phyloP scores from a whole-genome alignment of 2,888 invertebrate genomes.

The Catocala sponsa region DNA sequence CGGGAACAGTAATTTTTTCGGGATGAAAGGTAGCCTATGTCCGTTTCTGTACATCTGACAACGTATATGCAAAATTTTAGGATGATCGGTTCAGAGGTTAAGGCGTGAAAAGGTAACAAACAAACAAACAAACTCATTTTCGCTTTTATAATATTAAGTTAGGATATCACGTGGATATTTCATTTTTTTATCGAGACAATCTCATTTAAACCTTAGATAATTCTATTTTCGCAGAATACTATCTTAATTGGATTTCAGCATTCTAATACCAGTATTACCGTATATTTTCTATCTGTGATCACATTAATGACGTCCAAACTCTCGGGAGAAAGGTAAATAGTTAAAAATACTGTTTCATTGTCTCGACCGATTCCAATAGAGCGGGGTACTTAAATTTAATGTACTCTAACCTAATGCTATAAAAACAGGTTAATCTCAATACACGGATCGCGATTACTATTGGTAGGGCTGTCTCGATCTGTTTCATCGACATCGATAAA shows the following conservation, averaged over 20 bases:
- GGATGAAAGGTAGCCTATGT: too few relatives aligned
- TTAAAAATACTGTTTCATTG: conserved; percentile 77
- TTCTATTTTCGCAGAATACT: too few relatives aligned
- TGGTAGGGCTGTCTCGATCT: conserved; percentile 61
- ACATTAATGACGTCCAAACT: conserved; percentile 55
- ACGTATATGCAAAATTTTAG: too few relatives aligned
- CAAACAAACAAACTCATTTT: too few relatives aligned
- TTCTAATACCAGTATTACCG: background rate
- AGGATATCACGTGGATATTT: too few relatives aligned
- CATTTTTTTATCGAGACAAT: too few relatives aligned
- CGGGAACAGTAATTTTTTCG: too few relatives aligned
- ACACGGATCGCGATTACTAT: conserved; percentile 86
- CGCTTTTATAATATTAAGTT: too few relatives aligned
- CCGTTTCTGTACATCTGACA: too few relatives aligned
- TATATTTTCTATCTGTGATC: conserved; percentile 24
- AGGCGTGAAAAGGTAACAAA: too few relatives aligned
- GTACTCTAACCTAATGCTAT: conserved; percentile 84
- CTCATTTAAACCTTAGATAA: too few relatives aligned
- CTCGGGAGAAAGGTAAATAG: conserved; percentile 65
- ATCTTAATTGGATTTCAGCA: background rate
- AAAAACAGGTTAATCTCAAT: conserved; percentile 87
- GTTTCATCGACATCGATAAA: conserved; percentile 15
- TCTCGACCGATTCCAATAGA: conserved; percentile 81
- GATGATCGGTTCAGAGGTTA: too few relatives aligned
- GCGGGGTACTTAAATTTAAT: conserved; percentile 84